phyloP scores from a whole-genome alignment of 2,113 vertebrate genomes.

The Cryptotis parvus region DNA sequence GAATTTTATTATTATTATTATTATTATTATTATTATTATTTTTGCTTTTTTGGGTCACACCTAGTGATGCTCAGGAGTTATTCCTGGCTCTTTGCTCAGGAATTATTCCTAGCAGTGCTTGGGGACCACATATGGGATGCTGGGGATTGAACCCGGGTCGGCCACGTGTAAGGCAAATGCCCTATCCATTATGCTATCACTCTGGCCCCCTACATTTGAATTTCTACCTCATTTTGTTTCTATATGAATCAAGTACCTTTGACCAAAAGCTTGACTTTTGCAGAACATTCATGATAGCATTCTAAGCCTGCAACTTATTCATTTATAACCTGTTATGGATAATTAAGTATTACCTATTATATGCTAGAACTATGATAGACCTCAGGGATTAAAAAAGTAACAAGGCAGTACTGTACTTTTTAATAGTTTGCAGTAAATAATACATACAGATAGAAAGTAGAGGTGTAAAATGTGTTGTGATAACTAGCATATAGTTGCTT shows the following conservation, averaged over 20 bases:
- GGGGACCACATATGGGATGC: too few species aligned
- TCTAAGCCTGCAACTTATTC: background rate
- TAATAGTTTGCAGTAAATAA: background rate
- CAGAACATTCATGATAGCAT: background rate
- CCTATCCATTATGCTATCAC: too few species aligned
- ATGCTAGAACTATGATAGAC: background rate
- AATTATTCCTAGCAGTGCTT: too few species aligned
- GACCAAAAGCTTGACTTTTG: background rate
- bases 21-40: too few species aligned
- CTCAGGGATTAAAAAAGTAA: background rate
- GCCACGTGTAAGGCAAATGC: too few species aligned
- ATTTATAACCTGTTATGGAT: background rate
- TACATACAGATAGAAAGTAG: background rate
- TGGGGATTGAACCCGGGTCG: too few species aligned
- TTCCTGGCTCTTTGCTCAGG: too few species aligned
- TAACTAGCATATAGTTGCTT: background rate
- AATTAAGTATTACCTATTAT: background rate
- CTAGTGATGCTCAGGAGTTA: too few species aligned
- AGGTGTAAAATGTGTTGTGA: background rate
- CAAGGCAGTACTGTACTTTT: background rate
- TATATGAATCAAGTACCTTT: background rate
- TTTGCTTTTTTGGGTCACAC: too few species aligned
- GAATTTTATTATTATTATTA: too few species aligned
- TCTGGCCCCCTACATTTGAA: background rate
- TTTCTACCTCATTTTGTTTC: background rate